Conservation (phyloP, 2,113 vertebrate species). For the Diglossa brunneiventris region DNA sequence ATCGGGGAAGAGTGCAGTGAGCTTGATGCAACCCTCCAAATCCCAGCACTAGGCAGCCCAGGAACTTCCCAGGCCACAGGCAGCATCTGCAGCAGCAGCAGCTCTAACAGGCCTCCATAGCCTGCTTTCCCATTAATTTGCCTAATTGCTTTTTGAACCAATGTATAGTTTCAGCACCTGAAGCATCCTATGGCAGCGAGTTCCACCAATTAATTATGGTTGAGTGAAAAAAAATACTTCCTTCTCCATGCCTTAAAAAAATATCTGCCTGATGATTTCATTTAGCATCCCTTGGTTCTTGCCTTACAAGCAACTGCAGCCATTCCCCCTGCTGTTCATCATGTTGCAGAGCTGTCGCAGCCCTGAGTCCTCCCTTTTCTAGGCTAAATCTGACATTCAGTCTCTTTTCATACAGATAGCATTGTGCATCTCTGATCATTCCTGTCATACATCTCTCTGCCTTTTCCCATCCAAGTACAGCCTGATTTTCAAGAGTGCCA, state of each 20-base stretch:
- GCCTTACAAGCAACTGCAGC: not conserved
- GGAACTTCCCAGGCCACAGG: not conserved
- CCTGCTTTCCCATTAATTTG: conserved; percentile 41
- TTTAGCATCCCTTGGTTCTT: not conserved
- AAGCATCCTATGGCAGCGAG: conserved; percentile 13
- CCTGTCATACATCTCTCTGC: not conserved
- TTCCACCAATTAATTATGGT: conserved; percentile 23
- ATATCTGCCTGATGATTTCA: not conserved
- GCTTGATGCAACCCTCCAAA: not conserved
- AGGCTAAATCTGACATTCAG: not conserved
- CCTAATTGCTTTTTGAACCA: conserved; percentile 36
- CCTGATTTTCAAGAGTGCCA: not conserved
- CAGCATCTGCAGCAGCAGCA: not conserved
- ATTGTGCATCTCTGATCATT: not conserved
- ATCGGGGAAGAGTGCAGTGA: not conserved
- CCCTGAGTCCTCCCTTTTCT: not conserved
- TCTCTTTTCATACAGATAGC: not conserved
- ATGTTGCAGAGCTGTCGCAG: accelerated
- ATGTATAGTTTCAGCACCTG: not conserved
- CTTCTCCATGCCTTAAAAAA: not conserved
- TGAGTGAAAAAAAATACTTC: not conserved
- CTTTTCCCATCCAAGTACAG: not conserved
- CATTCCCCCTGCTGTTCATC: not conserved
- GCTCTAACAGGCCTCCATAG: not conserved
- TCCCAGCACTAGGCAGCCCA: not conserved